Conservation (phyloP, 1,140 invertebrate species). For the Drosophila malerkotliana region DNA sequence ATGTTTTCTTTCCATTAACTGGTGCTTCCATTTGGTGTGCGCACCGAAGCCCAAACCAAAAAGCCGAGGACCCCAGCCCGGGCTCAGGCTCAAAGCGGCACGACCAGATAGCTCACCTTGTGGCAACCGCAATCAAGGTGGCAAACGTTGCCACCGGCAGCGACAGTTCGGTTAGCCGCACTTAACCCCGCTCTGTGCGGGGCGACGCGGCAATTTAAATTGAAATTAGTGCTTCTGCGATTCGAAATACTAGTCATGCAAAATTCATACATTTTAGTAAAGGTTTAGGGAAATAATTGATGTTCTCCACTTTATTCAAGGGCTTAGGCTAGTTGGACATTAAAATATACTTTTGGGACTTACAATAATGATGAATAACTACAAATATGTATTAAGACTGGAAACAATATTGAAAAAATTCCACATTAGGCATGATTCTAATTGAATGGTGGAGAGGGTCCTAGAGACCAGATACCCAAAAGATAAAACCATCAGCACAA, state of each 20-base stretch:
- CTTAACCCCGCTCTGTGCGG: conserved; percentile 27
- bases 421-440: no score
- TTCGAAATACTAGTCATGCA: neutral
- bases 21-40: neutral
- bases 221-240: conserved; percentile 42
- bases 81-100: conserved; percentile 1
- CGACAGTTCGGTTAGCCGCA: conserved; percentile 57
- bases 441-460: neutral
- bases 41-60: neutral
- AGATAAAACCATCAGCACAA: conserved; percentile 23
- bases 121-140: conserved; percentile 55
- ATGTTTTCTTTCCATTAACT: conserved; percentile 37
- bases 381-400: no score
- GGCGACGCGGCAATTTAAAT: conserved; percentile 43
- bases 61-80: neutral
- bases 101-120: neutral
- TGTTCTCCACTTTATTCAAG: conserved; percentile 4
- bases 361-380: no score
- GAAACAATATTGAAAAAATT: no score
- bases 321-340: neutral
- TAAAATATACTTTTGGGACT: neutral
- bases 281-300: neutral
- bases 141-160: conserved; percentile 26
- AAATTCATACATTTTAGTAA: neutral
- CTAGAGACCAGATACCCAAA: conserved; percentile 7